Evolutionary conservation across 2,888 invertebrate species (phyloP).

Genomic region (Alloscopus bannaensis): DNA sequence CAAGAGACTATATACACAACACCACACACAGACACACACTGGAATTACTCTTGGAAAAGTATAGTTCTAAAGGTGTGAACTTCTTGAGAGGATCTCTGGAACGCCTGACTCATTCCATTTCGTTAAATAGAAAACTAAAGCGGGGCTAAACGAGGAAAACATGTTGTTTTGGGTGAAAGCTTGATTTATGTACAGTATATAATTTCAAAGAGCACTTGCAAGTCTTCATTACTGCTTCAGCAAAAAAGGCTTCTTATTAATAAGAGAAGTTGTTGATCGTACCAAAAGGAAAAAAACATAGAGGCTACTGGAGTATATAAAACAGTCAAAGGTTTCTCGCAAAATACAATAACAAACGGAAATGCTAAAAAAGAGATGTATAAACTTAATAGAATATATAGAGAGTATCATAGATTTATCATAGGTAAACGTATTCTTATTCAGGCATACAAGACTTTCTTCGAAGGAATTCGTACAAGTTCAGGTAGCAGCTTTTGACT

Average conservation of each 20-base stretch:
- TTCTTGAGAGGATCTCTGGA: constrained; percentile 41
- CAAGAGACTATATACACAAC: constrained; percentile 57
- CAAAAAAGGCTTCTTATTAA: no score
- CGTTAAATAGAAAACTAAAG: no score
- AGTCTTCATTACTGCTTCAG: constrained; percentile 39
- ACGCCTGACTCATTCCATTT: constrained; percentile 37
- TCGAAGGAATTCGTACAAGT: constrained; percentile 51
- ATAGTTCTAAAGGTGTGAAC: constrained; percentile 10
- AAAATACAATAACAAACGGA: no score
- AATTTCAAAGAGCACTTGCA: constrained; percentile 40
- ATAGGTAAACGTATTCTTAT: neutral
- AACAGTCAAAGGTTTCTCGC: no score
- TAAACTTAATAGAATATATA: no score
- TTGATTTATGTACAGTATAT: neutral
- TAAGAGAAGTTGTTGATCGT: no score
- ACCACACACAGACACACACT: constrained; percentile 47
- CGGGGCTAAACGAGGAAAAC: constrained; percentile 28
- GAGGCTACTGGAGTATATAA: no score
- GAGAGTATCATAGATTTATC: no score
- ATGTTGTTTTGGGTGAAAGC: constrained; percentile 1
- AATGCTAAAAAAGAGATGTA: no score
- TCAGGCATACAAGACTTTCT: constrained; percentile 15
- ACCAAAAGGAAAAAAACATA: no score
- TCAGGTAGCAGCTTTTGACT: constrained; percentile 33
- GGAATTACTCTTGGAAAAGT: neutral